phyloP scores from a whole-genome alignment of 2,797 vertebrate genomes.

The Notoglanidium macrostoma region DNA sequence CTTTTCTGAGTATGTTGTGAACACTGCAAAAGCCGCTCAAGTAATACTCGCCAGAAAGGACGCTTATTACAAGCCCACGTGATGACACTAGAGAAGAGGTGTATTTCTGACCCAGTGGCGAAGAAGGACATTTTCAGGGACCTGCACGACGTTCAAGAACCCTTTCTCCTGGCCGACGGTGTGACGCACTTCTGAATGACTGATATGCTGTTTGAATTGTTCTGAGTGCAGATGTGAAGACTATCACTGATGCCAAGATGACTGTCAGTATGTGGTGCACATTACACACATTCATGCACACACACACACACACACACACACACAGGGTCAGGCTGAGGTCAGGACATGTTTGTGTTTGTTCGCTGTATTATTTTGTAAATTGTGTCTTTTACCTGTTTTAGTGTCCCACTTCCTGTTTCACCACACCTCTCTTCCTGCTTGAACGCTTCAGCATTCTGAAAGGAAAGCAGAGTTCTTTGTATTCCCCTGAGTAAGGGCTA shows the following conservation, averaged over 20 bases:
- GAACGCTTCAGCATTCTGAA: slow-evolving; percentile 52
- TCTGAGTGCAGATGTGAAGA: background rate
- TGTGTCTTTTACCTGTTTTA: slow-evolving; percentile 60
- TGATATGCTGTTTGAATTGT: background rate
- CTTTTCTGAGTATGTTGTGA: background rate
- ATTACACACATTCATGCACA: background rate
- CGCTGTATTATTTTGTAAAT: slow-evolving; percentile 79
- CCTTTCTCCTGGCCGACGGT: background rate
- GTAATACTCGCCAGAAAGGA: background rate
- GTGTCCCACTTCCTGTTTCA: slow-evolving; percentile 42
- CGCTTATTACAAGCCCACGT: background rate
- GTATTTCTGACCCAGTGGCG: background rate
- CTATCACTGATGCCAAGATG: background rate
- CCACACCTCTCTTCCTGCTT: slow-evolving; percentile 55
- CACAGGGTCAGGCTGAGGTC: background rate
- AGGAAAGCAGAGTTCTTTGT: slow-evolving; percentile 72
- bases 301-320: background rate
- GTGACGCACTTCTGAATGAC: background rate
- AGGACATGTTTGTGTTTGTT: slow-evolving; percentile 24
- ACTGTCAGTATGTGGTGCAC: background rate
- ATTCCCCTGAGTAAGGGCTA: slow-evolving; percentile 68
- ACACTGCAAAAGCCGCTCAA: background rate
- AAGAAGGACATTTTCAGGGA: background rate
- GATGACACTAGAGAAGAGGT: background rate
- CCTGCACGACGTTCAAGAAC: background rate